Base-by-base conservation (phyloP, 2,797 vertebrate species). In the Trachops cirrhosus region DNA sequence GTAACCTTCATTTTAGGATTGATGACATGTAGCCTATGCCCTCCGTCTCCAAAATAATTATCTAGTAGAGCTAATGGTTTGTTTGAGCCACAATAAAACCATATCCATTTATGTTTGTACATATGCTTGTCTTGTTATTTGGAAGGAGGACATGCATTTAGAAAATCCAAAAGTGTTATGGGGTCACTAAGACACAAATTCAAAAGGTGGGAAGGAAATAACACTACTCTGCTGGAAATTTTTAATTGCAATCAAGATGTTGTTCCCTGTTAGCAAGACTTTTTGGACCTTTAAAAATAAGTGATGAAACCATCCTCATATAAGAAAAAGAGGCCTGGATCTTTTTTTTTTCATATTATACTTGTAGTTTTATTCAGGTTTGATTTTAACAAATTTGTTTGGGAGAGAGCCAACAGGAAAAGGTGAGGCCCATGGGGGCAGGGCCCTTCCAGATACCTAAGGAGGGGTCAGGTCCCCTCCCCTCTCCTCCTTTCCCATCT, bases 321-420 rank as follows among this genome's bases (percentile, higher is more conserved):
- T 4, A 78, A 88, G n/a, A 41, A 62, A 59, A 46, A 52, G 57
- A 57, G 2, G 6, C 0, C 21, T 37, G 19, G n/a, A 37, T 10
- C n/a, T 68, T 37, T 34, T 68, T 9, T 68, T 19, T 68, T 97
- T 97, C 96, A 94, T 98, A 98, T 97, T 98, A 98, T 98, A 98
- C 97, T 97, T 97, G 96, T 97, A 96, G 96, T 97, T 98, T 98
- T 98, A 98, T 98, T 98, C 96, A 97, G 98, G 97, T 98, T 97
- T 97, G 97, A 97, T 98, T 97, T 97, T 98, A 98, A 98, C 97
- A 98, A 98, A 98, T 97, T 96, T 97, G 97, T 97, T 88, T 82
- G 97, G 96, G 96, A 96, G 87, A 94, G 91, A 96, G 57, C 96
- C 96, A 77, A 26, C 84, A 97, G 95, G 95, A 87, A 93, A 96